Conservation (phyloP, 1,140 invertebrate genomes). For the Maconellicoccus hirsutus region DNA sequence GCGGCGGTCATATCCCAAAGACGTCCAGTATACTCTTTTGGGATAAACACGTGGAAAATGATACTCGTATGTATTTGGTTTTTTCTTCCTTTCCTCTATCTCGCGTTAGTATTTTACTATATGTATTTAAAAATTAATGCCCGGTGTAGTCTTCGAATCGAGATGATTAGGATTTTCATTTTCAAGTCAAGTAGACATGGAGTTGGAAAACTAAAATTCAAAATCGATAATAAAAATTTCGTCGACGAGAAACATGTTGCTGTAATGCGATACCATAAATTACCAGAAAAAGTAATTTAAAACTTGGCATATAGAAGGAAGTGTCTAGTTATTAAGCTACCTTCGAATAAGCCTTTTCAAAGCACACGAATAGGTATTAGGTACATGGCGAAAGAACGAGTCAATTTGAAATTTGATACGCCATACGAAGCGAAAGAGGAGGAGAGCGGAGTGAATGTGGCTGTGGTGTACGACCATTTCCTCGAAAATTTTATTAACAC, state of each 20-base stretch:
- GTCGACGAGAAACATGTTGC: background rate
- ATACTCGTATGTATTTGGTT: background rate
- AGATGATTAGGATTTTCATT: too few species aligned
- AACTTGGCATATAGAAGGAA: background rate
- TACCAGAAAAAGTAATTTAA: background rate
- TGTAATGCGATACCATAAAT: background rate
- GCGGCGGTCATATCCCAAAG: background rate
- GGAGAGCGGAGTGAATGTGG: background rate
- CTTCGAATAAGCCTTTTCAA: too few species aligned
- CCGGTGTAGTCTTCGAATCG: too few species aligned
- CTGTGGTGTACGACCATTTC: background rate
- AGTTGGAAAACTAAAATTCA: too few species aligned
- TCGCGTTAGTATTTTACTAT: too few species aligned
- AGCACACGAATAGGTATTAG: too few species aligned
- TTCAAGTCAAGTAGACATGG: too few species aligned
- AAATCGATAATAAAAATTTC: too few species aligned
- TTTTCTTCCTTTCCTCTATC: background rate
- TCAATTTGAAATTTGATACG: background rate
- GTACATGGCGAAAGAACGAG: too few species aligned
- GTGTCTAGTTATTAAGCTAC: too few species aligned
- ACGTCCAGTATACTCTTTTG: constrained; percentile 10
- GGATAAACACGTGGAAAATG: background rate
- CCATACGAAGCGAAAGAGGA: too few species aligned
- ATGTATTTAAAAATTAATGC: background rate
- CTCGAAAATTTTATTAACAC: too few species aligned